Conservation (phyloP, 2,113 vertebrate genomes). For the Pygathrix nemaeus region DNA sequence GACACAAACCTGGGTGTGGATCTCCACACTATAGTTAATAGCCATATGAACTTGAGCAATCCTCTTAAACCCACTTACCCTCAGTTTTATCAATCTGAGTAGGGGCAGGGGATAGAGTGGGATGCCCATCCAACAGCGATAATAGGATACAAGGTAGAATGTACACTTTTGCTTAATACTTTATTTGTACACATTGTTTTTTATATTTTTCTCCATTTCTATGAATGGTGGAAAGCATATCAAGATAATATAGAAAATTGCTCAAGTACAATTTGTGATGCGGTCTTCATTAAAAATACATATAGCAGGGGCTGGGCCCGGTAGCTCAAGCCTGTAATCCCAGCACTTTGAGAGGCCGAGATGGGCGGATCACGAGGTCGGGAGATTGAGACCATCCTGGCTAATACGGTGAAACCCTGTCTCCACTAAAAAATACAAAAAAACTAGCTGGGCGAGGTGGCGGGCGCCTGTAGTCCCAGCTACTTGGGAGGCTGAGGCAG, state of each 20-base stretch:
- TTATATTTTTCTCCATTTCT: conserved; percentile 12
- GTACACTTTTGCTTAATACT: neutral
- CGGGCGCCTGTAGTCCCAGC: too few relatives aligned
- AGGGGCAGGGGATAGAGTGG: neutral
- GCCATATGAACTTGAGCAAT: neutral
- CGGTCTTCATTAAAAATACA: neutral
- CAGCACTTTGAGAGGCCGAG: too few relatives aligned
- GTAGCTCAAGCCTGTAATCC: too few relatives aligned
- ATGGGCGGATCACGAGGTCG: too few relatives aligned
- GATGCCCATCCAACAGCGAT: neutral
- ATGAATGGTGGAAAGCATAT: neutral
- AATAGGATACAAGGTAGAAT: neutral
- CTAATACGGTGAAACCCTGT: too few relatives aligned
- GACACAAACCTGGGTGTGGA: neutral
- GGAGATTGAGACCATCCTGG: too few relatives aligned
- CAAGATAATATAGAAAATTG: neutral
- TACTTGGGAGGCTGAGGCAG: too few relatives aligned
- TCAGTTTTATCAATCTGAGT: neutral
- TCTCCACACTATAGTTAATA: neutral
- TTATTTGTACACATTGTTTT: conserved; percentile 13
- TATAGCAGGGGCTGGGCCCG: neutral
- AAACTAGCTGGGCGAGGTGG: too few relatives aligned
- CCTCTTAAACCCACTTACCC: neutral
- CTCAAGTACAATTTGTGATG: neutral
- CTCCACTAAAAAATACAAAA: too few relatives aligned